A percentile compares a stretch with the other conserved stretches of the same genome.
Conservation (phyloP, 2,113 vertebrate species). For the Callipepla californica region DNA sequence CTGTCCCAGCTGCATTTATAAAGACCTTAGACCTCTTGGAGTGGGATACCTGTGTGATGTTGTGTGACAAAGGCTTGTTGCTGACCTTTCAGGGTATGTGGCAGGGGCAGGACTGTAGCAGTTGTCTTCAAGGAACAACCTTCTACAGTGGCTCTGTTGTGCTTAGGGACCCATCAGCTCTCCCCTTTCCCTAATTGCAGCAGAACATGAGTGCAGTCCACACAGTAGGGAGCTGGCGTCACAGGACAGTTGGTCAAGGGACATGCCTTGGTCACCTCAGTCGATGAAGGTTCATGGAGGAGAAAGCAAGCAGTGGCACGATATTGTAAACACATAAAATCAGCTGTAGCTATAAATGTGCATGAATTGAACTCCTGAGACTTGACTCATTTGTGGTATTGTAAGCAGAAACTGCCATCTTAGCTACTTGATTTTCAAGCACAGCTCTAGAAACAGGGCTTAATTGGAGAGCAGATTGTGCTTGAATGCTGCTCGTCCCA, state of each 20-base stretch:
- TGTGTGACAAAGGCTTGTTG: background rate
- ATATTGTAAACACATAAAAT: accelerated
- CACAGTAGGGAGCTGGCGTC: background rate
- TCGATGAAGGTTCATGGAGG: accelerated
- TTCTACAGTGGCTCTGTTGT: background rate
- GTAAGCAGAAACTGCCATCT: background rate
- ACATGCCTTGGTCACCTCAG: accelerated
- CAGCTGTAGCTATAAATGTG: background rate
- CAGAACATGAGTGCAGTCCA: background rate
- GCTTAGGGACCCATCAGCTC: background rate
- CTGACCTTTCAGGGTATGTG: background rate
- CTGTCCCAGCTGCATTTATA: background rate
- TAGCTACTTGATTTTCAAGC: background rate
- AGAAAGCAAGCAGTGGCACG: background rate
- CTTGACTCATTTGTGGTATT: background rate
- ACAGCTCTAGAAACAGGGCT: background rate
- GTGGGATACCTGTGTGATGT: background rate
- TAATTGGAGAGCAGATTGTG: background rate
- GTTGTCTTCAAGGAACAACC: background rate
- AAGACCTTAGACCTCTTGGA: background rate
- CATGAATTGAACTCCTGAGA: background rate
- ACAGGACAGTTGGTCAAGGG: background rate
- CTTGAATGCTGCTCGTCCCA: background rate
- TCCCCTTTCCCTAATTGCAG: background rate
- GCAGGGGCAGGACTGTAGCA: background rate